Percentiles rank a stretch among this genome's conserved stretches.
These are phyloP conservation scores for Nymphalis io DNA, from an alignment of 1,140 invertebrate genomes.

Conservation along the genomic window DNA sequence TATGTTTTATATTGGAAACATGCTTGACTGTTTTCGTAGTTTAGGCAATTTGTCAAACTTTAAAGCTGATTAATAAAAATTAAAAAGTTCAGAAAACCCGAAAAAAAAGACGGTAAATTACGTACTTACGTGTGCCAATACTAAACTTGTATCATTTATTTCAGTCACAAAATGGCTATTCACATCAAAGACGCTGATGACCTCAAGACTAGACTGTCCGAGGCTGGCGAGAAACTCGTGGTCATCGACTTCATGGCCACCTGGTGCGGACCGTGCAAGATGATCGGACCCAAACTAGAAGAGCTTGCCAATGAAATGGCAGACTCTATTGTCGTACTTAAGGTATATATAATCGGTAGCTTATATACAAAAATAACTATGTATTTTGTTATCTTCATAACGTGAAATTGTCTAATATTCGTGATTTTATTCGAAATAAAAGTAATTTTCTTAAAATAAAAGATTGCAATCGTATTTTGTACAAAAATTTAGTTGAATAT, in stretches of 20 bases:
- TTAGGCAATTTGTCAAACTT: too few species aligned
- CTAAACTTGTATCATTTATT: constrained; percentile 1
- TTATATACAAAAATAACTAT: neutral
- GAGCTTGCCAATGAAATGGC: constrained; percentile 82
- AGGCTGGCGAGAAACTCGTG: constrained; percentile 91
- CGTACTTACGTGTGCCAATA: too few species aligned
- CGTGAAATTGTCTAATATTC: too few species aligned
- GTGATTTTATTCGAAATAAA: too few species aligned
- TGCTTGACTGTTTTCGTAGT: too few species aligned
- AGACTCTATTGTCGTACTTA: constrained; percentile 80
- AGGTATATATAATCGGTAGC: constrained; percentile 69
- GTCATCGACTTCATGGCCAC: constrained; percentile 93
- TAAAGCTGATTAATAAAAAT: too few species aligned
- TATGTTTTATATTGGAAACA: too few species aligned
- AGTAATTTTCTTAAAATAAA: too few species aligned
- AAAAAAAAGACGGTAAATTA: too few species aligned
- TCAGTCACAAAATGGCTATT: constrained; percentile 68
- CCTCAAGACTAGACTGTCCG: constrained; percentile 85
- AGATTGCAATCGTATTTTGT: too few species aligned
- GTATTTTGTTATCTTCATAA: neutral
- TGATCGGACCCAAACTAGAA: constrained; percentile 91
- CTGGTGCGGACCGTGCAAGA: constrained; percentile 96
- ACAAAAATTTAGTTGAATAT: too few species aligned
- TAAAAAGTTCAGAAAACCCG: too few species aligned
- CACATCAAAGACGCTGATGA: constrained; percentile 82